Evolutionary conservation across 2,113 vertebrate genomes (phyloP), one percentile per base, ranked within the genome.

Genomic region (Pitta sordida): DNA sequence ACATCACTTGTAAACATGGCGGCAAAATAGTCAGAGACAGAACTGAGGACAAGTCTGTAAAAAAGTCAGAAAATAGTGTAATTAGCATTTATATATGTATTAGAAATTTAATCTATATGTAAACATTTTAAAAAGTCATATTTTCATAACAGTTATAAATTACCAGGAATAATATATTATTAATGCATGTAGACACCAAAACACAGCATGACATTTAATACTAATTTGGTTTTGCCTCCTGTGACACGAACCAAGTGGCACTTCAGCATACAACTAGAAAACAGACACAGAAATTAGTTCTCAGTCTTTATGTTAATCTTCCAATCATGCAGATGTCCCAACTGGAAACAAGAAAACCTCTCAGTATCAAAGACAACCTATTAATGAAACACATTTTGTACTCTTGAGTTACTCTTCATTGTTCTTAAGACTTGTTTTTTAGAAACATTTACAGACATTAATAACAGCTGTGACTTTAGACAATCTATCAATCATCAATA

Each of bases 1-100:
- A 98, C 98, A 85, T 98, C 98, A 86, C 98, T 98, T 82, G 98
- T 98, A 96, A 98, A 98, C 98, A 98, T 98, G 62, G 98, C 98
- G 73, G 98, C 98, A 96, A 98, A 98, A 65, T 98, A 98, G 96
- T 98, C 98, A 27, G 98, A 98, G 56, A 98, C 98, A 51, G 98
- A 98, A 88, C 98, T 98, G 82, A 98, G 98, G 68, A 98, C 98
- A 83, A 98, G 98, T 81, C 98, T 98, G 96, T 23, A 96, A 97
- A 65, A 95, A 58, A 36, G n/a, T 68, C 64, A 86, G n/a, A 71
- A 84, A 84, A 1, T 36, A 29, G 2, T 80, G 5, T 77, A 9
- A 86, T 39, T 92, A 90, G 60, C 73, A 73, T 36, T 37, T 20
- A 51, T 68, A 49, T 5, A 15, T 22, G 12, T 55, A n/a, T 55